Evolutionary conservation across 2,113 vertebrate genomes (phyloP).

Genomic region (Gadus chalcogrammus): DNA sequence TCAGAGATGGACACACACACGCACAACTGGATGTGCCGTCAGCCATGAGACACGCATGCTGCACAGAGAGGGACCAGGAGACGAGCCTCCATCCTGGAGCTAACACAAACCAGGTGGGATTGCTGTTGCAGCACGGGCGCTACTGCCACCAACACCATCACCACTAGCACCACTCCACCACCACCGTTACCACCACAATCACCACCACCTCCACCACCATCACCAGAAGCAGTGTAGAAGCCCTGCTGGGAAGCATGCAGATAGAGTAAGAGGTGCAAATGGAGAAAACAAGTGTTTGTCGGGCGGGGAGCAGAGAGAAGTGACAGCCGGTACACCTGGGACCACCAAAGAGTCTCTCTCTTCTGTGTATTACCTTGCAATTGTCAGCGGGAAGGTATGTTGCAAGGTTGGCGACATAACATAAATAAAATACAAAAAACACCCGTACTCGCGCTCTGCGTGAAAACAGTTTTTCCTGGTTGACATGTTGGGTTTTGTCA

Average conservation of each 20-base stretch:
- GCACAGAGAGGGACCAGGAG: constrained; percentile 55
- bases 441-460: neutral
- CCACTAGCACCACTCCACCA: too few relatives aligned
- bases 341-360: neutral
- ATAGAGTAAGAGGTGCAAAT: constrained; percentile 10
- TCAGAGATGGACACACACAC: constrained; percentile 1
- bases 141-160: constrained; percentile 28
- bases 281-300: constrained; percentile 15
- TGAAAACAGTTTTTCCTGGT: neutral
- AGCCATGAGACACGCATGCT: constrained; percentile 51
- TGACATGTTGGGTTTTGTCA: neutral
- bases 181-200: too few relatives aligned
- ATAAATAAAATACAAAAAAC: neutral
- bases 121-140: constrained; percentile 56
- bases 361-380: neutral
- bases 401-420: too few relatives aligned
- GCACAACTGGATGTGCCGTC: constrained; percentile 34
- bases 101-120: constrained; percentile 71
- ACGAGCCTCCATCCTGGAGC: constrained; percentile 52
- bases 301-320: constrained; percentile 21
- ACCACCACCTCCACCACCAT: too few relatives aligned
- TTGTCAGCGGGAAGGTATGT: neutral
- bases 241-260: constrained; percentile 31
- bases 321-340: constrained; percentile 32
- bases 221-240: too few relatives aligned